Evolutionary conservation across 2,888 invertebrate genomes (phyloP), one percentile per base, ranked within the genome.

Genomic region (Xanthia icteritia): DNA sequence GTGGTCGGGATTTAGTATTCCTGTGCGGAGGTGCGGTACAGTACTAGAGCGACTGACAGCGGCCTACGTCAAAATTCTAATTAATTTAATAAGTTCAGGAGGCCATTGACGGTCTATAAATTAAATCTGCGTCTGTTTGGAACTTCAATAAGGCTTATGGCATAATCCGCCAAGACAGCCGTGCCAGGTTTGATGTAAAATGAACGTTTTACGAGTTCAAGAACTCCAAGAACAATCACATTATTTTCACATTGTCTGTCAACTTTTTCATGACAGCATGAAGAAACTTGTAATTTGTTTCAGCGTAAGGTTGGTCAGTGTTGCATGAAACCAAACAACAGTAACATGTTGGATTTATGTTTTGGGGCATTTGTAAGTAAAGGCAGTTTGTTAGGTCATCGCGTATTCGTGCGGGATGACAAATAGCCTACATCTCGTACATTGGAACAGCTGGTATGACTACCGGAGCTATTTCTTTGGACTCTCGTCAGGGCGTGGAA

Each of bases 21-120:
- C 80, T 79, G 82, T 73, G 78, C 74, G 63, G 78, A 78, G 74
- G 69, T 76, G 73, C 79, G 74, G 87, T 76, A 86, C 75, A 65
- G 79, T 78, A 76, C 77, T 65, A 76, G 74, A 71, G 76, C 68
- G 75, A 31, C 82, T 87, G 89, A 86, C 90, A 83, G 69, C 73
- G 78, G 79, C 86, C 89, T 87, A 79, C 76, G 83, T 89, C 90
- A 90, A 87, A 87, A 84, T 83, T 86, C 61, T 83, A 90, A 89
- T 89, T 89, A 89, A 86, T 86, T 90, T 84, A 83, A 82, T 79
- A 73, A 66, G 74, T 86, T 84, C 81, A 78, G 74, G 76, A 73
- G 82, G 77, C 79, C 74, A 88, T 87, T 85, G 88, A 86, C 78
- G 69, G 79, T 42, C 82, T 69, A 88, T 88, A 79, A 83, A 86